These are phyloP conservation scores for Yponomeuta evonymella DNA, from an alignment of 2,888 invertebrate species.

Conservation along the genomic window DNA sequence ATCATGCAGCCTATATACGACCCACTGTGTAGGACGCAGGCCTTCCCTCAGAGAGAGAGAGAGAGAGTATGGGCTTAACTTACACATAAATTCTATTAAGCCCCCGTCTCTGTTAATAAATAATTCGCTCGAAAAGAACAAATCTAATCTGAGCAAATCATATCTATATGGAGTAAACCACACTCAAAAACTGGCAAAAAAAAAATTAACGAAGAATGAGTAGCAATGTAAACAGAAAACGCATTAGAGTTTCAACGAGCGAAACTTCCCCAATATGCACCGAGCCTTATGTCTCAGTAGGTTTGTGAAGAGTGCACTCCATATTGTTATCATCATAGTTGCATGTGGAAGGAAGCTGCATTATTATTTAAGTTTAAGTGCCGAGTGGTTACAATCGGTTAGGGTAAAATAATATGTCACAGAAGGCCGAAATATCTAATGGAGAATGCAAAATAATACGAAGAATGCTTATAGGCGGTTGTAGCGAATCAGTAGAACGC, in stretches of 20 bases:
- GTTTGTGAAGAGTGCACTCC: not conserved
- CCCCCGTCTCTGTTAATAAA: too few species aligned
- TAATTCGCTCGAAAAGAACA: not conserved
- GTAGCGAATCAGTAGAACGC: too few species aligned
- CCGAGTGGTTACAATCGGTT: not conserved
- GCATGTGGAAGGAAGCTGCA: not conserved
- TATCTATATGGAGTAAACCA: not conserved
- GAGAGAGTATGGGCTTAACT: too few species aligned
- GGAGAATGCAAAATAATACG: too few species aligned
- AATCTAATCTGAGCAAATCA: not conserved
- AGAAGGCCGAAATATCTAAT: not conserved
- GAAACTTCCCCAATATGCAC: not conserved
- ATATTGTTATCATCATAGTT: not conserved
- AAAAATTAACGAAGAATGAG: not conserved
- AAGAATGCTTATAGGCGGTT: too few species aligned
- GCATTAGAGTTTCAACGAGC: not conserved
- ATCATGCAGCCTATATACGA: too few species aligned
- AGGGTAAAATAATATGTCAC: not conserved
- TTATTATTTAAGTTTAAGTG: slow-evolving; percentile 2
- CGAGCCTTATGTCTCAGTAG: not conserved
- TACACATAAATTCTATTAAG: too few species aligned
- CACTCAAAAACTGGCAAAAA: not conserved
- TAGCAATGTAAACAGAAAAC: not conserved
- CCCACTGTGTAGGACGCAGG: too few species aligned
- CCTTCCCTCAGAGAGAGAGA: too few species aligned